Evolutionary conservation across 2,797 vertebrate genomes (phyloP).

Genomic region (Petrocephalus schoutedeni): DNA sequence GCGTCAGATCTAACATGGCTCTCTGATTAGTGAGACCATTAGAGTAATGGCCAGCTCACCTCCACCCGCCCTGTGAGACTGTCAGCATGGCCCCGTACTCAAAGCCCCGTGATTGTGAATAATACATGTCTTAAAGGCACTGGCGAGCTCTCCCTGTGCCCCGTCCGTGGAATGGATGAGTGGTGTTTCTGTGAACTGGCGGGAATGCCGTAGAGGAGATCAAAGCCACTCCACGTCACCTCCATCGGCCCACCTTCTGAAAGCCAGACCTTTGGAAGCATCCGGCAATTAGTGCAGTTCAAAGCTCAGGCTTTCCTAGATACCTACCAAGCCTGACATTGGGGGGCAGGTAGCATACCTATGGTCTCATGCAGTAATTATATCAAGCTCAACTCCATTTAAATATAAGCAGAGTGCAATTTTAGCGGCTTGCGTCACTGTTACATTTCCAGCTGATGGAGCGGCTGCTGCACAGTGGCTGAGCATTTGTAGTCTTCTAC

Average conservation of each 20-base stretch:
- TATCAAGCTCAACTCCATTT: neutral
- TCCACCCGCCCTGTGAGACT: conserved; percentile 13
- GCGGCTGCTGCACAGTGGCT: neutral
- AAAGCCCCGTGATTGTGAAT: neutral
- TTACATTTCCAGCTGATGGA: neutral
- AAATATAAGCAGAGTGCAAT: neutral
- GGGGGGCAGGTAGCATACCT: neutral
- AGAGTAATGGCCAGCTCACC: conserved; percentile 16
- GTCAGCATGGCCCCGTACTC: neutral
- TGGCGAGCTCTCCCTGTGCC: conserved; percentile 11
- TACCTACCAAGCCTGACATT: neutral
- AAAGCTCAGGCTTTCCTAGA: neutral
- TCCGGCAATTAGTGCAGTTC: conserved; percentile 22
- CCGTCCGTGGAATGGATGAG: neutral
- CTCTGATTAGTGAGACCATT: conserved; percentile 21
- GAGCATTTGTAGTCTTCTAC: neutral
- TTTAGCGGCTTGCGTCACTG: neutral
- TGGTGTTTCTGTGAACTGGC: conserved; percentile 14
- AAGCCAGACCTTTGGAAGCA: conserved; percentile 14
- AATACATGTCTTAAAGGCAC: conserved; percentile 20
- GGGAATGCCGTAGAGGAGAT: conserved; percentile 13
- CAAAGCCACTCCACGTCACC: conserved; percentile 19
- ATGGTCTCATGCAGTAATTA: neutral
- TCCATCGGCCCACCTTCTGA: neutral
- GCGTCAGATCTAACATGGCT: conserved; percentile 22